Evolutionary conservation across 2,113 vertebrate species (phyloP).

Genomic region (Leucosticte australis): DNA sequence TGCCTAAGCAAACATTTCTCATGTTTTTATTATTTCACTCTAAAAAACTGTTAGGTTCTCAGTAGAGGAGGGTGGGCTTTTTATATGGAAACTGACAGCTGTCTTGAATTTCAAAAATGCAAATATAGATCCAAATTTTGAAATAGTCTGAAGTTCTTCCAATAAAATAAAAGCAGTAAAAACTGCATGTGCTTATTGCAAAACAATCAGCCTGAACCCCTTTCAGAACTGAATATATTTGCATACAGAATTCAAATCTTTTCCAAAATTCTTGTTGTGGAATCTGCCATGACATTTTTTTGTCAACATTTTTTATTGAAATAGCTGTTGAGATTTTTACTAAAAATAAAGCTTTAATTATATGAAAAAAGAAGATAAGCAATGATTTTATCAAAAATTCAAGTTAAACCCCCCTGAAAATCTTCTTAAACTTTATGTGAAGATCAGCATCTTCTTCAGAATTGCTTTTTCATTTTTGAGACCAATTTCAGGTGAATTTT

Average conservation of each 20-base stretch:
- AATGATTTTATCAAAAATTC: not conserved
- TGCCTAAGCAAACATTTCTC: not conserved
- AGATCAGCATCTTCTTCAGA: not conserved
- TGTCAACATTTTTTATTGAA: not conserved
- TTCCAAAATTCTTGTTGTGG: not conserved
- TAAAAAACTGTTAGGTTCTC: not conserved
- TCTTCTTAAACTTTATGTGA: not conserved
- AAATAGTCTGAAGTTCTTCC: slow-evolving; percentile 17
- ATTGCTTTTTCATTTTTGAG: not conserved
- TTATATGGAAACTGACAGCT: slow-evolving; percentile 24
- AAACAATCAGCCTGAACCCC: not conserved
- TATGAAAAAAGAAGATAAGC: not conserved
- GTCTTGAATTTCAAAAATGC: slow-evolving; percentile 5
- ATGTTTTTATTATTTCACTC: not conserved
- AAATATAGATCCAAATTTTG: slow-evolving; percentile 26
- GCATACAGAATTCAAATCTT: not conserved
- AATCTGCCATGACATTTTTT: not conserved
- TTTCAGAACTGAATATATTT: slow-evolving; percentile 2
- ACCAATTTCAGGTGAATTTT: not conserved
- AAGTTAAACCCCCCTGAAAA: fast-evolving
- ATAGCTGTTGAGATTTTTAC: not conserved
- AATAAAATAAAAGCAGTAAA: slow-evolving; percentile 20
- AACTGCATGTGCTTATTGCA: not conserved
- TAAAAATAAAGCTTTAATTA: not conserved
- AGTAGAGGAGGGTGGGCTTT: not conserved